A percentile compares a stretch with the other conserved stretches of the same genome.
Evolutionary conservation across 2,113 vertebrate species (phyloP).

Genomic region (Actenoides lindsayi): DNA sequence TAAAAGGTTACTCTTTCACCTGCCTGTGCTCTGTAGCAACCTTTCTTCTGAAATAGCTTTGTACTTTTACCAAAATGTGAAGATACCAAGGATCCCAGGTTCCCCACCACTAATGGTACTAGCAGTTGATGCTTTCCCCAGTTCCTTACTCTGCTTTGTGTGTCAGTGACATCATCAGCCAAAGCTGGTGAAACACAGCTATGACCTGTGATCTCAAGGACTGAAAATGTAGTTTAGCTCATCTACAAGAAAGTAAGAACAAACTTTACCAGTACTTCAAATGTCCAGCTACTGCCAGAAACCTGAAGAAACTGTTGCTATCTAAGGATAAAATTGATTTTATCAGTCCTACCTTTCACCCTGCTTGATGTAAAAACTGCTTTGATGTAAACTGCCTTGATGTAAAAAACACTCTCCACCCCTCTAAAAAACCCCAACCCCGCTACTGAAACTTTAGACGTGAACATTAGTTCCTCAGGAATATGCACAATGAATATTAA

Average conservation of each 20-base stretch:
- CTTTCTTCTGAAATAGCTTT: neutral
- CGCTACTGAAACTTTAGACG: neutral
- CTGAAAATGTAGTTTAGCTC: neutral
- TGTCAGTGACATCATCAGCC: neutral
- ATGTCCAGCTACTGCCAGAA: neutral
- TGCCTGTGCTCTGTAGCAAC: neutral
- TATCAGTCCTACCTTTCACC: neutral
- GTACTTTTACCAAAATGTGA: neutral
- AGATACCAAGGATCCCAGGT: neutral
- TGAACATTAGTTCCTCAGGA: neutral
- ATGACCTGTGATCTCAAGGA: neutral
- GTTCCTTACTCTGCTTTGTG: neutral
- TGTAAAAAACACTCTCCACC: neutral
- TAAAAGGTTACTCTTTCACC: neutral
- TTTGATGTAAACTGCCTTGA: neutral
- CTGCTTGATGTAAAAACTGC: neutral
- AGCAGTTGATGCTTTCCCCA: neutral
- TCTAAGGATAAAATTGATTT: neutral
- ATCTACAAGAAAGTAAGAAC: neutral
- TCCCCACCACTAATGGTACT: neutral
- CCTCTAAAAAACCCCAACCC: accelerated
- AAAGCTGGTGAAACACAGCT: neutral
- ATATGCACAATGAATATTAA: neutral
- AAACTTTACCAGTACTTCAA: neutral
- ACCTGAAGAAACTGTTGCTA: neutral